Conservation (phyloP, 2,113 vertebrate species). For the Gymnogyps californianus region DNA sequence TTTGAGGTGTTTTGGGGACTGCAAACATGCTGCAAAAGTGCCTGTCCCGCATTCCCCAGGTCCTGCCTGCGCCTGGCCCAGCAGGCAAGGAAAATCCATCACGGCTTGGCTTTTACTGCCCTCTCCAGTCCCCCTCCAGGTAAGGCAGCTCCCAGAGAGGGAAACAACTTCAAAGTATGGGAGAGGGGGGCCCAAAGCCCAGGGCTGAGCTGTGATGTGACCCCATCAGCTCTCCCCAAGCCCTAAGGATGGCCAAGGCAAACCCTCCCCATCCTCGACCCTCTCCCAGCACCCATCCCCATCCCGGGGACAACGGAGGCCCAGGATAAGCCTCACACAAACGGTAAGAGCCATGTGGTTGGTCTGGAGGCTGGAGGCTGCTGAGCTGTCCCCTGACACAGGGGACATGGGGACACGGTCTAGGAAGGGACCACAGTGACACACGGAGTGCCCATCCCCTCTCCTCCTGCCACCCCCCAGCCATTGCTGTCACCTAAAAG, state of each 20-base stretch:
- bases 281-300: rapidly evolving
- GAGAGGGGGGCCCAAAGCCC: rapidly evolving
- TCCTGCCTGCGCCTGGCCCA: not conserved
- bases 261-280: not conserved
- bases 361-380: not conserved
- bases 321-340: rapidly evolving
- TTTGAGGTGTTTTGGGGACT: not conserved
- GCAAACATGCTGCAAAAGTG: not conserved
- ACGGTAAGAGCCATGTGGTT: not conserved
- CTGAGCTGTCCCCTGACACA: rapidly evolving
- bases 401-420: not conserved
- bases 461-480: not conserved
- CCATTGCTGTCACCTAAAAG: not conserved
- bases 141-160: not conserved
- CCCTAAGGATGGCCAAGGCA: no score
- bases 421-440: not conserved
- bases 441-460: rapidly evolving
- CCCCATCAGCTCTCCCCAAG: not conserved
- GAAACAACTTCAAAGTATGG: not conserved
- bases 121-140: not conserved
- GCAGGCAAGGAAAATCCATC: not conserved
- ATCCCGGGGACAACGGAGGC: rapidly evolving
- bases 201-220: not conserved
- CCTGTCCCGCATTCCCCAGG: no score
- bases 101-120: not conserved